These are phyloP conservation scores for Tetranychus cinnabarinus DNA, from an alignment of 1,140 invertebrate species.

Conservation along the genomic window DNA sequence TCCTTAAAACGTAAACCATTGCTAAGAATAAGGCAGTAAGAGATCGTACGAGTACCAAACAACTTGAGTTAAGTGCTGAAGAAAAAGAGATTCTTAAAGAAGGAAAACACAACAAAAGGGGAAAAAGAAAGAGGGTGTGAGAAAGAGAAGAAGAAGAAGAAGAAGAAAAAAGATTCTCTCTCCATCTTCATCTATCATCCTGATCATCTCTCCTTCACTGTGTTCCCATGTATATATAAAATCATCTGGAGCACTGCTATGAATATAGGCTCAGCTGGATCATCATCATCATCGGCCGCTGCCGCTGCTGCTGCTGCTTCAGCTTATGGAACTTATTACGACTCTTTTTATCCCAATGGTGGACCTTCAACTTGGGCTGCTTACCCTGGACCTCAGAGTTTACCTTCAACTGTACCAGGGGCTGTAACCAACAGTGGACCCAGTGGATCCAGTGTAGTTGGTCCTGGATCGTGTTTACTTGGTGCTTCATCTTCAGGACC, in stretches of 20 bases:
- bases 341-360: constrained; percentile 7
- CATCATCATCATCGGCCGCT: not conserved
- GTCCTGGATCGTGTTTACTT: no score
- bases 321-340: constrained; percentile 4
- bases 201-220: no score
- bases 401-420: not conserved
- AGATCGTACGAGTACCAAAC: no score
- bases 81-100: no score
- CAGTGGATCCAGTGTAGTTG: not conserved
- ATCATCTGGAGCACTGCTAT: no score
- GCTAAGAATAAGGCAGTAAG: no score
- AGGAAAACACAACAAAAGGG: no score
- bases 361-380: constrained; percentile 5
- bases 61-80: no score
- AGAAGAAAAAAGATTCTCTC: not conserved
- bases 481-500: not conserved
- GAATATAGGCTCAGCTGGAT: not conserved
- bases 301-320: no score
- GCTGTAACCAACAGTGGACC: not conserved
- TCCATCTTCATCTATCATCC: no score
- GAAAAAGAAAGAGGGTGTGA: not conserved
- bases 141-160: not conserved
- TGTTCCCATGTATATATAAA: no score
- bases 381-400: not conserved
- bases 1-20: no score